phyloP scores from a whole-genome alignment of 2,888 invertebrate species.

The Drosophila histrio region DNA sequence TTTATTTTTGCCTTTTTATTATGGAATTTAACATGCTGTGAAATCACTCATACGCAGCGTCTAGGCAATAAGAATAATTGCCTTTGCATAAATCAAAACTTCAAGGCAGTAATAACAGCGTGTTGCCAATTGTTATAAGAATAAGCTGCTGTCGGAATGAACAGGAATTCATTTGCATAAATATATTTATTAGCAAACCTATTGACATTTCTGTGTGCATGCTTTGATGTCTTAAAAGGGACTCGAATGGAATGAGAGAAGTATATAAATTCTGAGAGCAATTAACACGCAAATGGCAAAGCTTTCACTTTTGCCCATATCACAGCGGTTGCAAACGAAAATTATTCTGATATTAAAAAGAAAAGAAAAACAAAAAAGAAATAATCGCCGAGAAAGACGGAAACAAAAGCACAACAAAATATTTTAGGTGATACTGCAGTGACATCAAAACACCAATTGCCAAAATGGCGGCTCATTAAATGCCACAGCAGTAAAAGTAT shows the following conservation, averaged over 20 bases:
- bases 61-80: conserved; percentile 36
- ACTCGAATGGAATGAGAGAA: conserved; percentile 26
- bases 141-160: conserved; percentile 45
- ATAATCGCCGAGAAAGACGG: conserved; percentile 30
- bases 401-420: conserved; percentile 50
- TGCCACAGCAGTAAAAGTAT: conserved; percentile 47
- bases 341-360: neutral
- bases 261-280: conserved; percentile 46
- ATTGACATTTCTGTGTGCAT: conserved; percentile 28
- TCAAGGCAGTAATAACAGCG: conserved; percentile 33
- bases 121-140: conserved; percentile 51
- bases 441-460: conserved; percentile 72
- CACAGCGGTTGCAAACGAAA: neutral
- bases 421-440: conserved; percentile 46
- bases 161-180: conserved; percentile 66
- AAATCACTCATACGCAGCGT: conserved; percentile 53
- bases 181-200: conserved; percentile 51
- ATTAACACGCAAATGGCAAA: conserved; percentile 55
- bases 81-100: conserved; percentile 59
- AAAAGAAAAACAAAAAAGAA: conserved; percentile 12
- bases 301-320: conserved; percentile 56
- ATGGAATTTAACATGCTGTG: conserved; percentile 42
- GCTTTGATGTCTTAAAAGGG: conserved; percentile 60
- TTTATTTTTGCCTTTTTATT: conserved; percentile 7
- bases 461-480: conserved; percentile 60